phyloP scores from a whole-genome alignment of 2,888 invertebrate genomes.

The Himalopsyche anomala region DNA sequence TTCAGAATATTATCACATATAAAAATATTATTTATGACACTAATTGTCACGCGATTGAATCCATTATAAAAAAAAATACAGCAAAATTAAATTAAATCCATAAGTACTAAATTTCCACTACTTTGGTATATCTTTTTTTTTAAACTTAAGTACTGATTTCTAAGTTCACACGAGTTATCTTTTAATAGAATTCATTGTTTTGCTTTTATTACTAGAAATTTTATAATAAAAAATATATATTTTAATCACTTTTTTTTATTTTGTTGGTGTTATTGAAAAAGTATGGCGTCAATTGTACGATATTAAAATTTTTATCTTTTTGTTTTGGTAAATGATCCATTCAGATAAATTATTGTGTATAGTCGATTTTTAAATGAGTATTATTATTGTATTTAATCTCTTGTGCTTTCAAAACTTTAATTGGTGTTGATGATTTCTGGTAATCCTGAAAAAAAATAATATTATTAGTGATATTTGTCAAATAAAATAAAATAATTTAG shows the following conservation, averaged over 20 bases:
- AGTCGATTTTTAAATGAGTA: background rate
- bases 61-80: background rate
- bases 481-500: too few relatives aligned
- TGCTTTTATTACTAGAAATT: background rate
- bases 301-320: background rate
- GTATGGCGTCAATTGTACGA: background rate
- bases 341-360: background rate
- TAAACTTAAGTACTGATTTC: background rate
- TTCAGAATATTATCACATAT: slow-evolving; percentile 31
- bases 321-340: background rate
- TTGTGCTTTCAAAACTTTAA: background rate
- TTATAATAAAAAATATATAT: background rate
- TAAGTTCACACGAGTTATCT: slow-evolving; percentile 53
- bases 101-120: slow-evolving; percentile 17
- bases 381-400: background rate
- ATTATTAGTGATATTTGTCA: too few relatives aligned
- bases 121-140: background rate
- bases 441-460: background rate
- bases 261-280: background rate
- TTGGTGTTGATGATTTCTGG: background rate
- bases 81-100: background rate
- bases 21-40: slow-evolving; percentile 11
- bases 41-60: background rate
- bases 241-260: background rate
- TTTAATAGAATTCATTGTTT: slow-evolving; percentile 51